phyloP scores from a whole-genome alignment of 2,113 vertebrate species.

The Sula dactylatra region DNA sequence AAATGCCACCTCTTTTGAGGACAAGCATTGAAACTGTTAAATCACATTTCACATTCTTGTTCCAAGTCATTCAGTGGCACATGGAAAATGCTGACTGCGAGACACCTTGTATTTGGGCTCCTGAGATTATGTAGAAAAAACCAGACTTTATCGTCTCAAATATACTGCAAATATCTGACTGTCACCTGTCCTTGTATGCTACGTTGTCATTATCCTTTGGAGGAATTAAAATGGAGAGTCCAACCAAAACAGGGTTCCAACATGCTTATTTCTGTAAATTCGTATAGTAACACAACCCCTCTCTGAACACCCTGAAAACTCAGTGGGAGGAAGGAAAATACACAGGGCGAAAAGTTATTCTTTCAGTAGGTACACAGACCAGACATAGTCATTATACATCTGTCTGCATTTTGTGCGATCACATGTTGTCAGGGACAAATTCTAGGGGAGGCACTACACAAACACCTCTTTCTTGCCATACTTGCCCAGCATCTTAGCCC shows the following conservation, averaged over 20 bases:
- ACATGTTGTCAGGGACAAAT: not conserved
- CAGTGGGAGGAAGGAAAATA: not conserved
- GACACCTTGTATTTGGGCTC: not conserved
- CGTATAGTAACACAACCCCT: not conserved
- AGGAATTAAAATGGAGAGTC: not conserved
- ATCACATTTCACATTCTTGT: not conserved
- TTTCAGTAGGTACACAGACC: not conserved
- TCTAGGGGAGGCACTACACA: not conserved
- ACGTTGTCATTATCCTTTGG: not conserved
- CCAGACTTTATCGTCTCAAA: not conserved
- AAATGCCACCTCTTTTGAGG: not conserved
- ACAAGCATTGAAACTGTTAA: constrained; percentile 2
- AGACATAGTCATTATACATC: not conserved
- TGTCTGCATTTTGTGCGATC: not conserved
- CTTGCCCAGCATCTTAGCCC: not conserved
- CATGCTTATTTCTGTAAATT: not conserved
- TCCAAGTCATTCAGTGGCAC: not conserved
- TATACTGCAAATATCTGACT: not conserved
- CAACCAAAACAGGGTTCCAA: not conserved
- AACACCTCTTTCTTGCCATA: not conserved
- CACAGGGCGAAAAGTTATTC: not conserved
- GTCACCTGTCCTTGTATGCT: not conserved
- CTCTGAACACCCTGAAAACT: not conserved
- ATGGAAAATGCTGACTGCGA: not conserved
- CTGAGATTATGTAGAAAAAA: not conserved